phyloP scores from a whole-genome alignment of 2,797 vertebrate species.

The Bradypodion pumilum region DNA sequence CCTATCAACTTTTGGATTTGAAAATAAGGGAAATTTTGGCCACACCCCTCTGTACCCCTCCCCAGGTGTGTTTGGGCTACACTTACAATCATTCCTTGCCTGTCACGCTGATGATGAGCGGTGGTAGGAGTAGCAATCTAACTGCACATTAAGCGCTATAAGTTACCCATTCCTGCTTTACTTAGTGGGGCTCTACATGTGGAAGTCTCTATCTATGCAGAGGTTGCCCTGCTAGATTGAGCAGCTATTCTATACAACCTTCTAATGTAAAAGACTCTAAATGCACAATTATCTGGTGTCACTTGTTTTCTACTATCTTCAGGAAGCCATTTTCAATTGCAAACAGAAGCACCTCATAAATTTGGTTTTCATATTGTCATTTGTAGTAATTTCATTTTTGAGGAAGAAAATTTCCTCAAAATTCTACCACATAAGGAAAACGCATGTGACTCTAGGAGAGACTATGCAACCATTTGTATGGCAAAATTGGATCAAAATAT shows the following conservation, averaged over 20 bases:
- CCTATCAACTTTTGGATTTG: no score
- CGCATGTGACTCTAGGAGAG: slow-evolving; percentile 51
- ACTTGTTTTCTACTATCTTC: not conserved
- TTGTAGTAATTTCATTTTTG: slow-evolving; percentile 61
- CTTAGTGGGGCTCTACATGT: no score
- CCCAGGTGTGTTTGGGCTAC: not conserved
- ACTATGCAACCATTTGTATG: slow-evolving; percentile 15
- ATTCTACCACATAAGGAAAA: slow-evolving; percentile 60
- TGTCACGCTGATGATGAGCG: not conserved
- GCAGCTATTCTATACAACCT: not conserved
- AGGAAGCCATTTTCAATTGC: not conserved
- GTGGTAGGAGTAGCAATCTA: not conserved
- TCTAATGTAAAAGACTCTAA: not conserved
- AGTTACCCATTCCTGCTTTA: not conserved
- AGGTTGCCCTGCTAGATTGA: not conserved
- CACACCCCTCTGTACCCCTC: no score
- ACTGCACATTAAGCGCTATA: not conserved
- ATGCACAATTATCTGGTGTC: not conserved
- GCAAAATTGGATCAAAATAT: slow-evolving; percentile 46
- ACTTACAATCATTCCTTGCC: not conserved
- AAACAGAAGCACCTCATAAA: slow-evolving; percentile 49
- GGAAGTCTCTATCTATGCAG: not conserved
- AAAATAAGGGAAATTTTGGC: no score
- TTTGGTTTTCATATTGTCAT: slow-evolving; percentile 59
- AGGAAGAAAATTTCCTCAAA: slow-evolving; percentile 63